Evolutionary conservation across 2,888 invertebrate species (phyloP).

Genomic region (Caenorhabditis imperialis): DNA sequence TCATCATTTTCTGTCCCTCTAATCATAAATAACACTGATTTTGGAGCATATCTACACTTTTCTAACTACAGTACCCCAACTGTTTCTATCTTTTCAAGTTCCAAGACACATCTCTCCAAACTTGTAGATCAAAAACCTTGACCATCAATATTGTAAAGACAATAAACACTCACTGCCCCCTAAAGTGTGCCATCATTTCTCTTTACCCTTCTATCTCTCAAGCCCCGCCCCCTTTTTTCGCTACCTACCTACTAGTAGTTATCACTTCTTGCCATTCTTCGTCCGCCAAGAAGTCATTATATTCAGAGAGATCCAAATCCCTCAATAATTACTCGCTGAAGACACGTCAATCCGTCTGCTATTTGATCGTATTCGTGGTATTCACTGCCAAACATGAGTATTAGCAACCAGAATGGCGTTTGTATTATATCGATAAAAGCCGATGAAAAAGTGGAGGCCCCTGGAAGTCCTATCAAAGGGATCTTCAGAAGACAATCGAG

Average conservation of each 20-base stretch:
- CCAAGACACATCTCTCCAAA: too few species aligned
- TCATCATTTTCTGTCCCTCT: too few species aligned
- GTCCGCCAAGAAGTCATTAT: conserved; percentile 4
- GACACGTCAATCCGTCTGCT: background rate
- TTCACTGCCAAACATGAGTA: too few species aligned
- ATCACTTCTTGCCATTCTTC: conserved; percentile 5
- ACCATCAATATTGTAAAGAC: too few species aligned
- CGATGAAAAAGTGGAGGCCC: conserved; percentile 4
- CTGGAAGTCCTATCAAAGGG: conserved; percentile 33
- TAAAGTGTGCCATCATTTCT: conserved; percentile 10
- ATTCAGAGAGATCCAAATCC: background rate
- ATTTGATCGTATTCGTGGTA: conserved; percentile 2
- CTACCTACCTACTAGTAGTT: background rate
- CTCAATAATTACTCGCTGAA: conserved; percentile 7
- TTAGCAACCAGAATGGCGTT: conserved; percentile 43
- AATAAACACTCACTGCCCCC: too few species aligned
- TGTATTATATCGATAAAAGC: conserved; percentile 47
- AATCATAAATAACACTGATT: too few species aligned
- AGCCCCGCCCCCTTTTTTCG: conserved; percentile 22
- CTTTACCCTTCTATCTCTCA: background rate
- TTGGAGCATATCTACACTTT: too few species aligned
- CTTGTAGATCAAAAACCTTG: too few species aligned
- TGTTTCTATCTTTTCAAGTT: too few species aligned
- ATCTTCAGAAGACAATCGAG: conserved; percentile 54
- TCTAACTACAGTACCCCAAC: too few species aligned